These are phyloP conservation scores for Eupithecia vulgata DNA, from an alignment of 2,888 invertebrate genomes.

Conservation along the genomic window DNA sequence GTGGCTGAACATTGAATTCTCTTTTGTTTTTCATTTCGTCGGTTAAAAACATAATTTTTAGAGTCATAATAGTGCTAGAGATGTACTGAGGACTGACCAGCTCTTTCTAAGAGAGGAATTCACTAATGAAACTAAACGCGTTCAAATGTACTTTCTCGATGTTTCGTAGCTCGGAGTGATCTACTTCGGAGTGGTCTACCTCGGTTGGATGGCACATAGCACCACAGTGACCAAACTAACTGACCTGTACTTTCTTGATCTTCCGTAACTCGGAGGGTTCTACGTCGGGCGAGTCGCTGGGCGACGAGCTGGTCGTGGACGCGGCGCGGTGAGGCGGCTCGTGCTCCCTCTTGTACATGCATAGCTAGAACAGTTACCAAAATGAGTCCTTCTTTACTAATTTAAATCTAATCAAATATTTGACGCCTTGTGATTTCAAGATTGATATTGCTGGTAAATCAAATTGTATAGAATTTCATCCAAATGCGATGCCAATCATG, in stretches of 20 bases:
- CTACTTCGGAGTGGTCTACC: constrained; percentile 76
- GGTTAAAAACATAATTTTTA: background rate
- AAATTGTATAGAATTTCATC: no score
- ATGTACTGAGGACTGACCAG: background rate
- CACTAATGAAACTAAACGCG: no score
- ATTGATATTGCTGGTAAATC: background rate
- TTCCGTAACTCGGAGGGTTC: constrained; percentile 89
- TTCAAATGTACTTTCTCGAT: constrained; percentile 94
- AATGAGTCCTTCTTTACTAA: background rate
- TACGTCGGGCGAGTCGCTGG: constrained; percentile 74
- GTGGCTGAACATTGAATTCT: no score
- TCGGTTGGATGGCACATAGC: constrained; percentile 66
- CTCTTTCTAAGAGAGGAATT: no score
- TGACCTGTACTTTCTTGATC: constrained; percentile 90
- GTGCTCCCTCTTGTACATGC: constrained; percentile 91
- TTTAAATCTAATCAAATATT: background rate
- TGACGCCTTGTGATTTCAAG: background rate
- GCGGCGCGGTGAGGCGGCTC: constrained; percentile 80
- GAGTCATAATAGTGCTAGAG: background rate
- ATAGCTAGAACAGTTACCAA: constrained; percentile 84
- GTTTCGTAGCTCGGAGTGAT: constrained; percentile 89
- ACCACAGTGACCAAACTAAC: constrained; percentile 4
- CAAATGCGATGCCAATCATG: no score
- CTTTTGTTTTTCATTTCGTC: no score
- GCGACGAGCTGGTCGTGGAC: constrained; percentile 71